These are phyloP conservation scores for Melanotaenia pygmaea DNA, from an alignment of 2,797 vertebrate genomes.

Conservation along the genomic window DNA sequence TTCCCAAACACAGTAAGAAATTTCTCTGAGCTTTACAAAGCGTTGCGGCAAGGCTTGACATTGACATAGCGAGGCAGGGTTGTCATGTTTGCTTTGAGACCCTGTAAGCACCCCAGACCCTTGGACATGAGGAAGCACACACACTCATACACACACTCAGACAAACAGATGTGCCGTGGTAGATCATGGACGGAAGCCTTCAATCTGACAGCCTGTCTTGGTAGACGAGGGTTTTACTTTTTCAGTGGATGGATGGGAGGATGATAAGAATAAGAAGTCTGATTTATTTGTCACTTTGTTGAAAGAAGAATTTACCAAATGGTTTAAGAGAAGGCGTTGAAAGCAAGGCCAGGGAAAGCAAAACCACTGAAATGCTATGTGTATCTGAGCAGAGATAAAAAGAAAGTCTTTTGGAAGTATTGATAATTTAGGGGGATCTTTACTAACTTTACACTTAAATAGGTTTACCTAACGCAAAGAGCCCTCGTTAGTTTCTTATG, in stretches of 20 bases:
- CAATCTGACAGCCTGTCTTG: conserved; percentile 70
- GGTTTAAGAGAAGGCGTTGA: conserved; percentile 2
- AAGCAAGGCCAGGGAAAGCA: conserved; percentile 17
- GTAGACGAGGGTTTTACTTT: conserved; percentile 65
- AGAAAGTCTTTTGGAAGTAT: no score
- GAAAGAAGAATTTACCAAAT: conserved; percentile 49
- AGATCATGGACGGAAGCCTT: conserved; percentile 40
- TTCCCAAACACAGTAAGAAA: conserved; percentile 46
- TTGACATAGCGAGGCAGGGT: conserved; percentile 66
- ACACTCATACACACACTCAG: conserved; percentile 5
- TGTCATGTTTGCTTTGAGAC: conserved; percentile 76
- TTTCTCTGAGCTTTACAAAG: conserved; percentile 71
- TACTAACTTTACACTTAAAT: no score
- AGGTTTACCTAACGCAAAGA: no score
- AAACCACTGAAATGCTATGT: conserved; percentile 11
- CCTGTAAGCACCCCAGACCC: conserved; percentile 67
- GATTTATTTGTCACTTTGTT: conserved; percentile 62
- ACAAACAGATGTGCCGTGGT: conserved; percentile 25
- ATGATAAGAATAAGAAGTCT: conserved; percentile 63
- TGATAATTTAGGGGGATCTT: no score
- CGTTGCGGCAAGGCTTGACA: conserved; percentile 46
- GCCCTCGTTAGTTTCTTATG: no score
- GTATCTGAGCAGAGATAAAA: conserved; percentile 26
- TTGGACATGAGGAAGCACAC: conserved; percentile 37
- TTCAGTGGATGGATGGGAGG: conserved; percentile 61